Evolutionary conservation across 2,113 vertebrate species (phyloP).

Genomic region (Genyomyrus donnyi): DNA sequence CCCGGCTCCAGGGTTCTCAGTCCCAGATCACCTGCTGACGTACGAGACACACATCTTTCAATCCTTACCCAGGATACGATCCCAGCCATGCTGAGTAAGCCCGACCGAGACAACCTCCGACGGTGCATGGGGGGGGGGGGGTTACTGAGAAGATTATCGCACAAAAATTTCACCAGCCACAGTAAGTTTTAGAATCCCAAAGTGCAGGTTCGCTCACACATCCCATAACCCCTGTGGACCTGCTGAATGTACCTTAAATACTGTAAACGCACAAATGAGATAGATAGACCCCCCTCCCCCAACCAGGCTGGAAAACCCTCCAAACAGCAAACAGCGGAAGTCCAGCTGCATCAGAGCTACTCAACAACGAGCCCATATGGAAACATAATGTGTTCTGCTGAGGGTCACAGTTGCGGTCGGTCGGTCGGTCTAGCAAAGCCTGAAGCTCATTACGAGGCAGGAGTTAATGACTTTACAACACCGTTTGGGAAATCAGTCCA

Average conservation of each 20-base stretch:
- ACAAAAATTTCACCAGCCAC: neutral
- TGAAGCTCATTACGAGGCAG: neutral
- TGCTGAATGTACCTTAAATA: neutral
- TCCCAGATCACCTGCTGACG: neutral
- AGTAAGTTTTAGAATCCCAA: neutral
- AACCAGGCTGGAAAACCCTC: neutral
- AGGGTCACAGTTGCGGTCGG: neutral
- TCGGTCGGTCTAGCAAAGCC: neutral
- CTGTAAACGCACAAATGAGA: neutral
- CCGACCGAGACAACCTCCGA: neutral
- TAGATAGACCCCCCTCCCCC: neutral
- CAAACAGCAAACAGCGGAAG: neutral
- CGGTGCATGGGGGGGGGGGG: neutral
- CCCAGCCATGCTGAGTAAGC: neutral
- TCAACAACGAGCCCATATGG: neutral
- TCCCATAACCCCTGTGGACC: neutral
- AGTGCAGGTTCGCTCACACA: neutral
- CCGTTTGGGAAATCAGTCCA: slow-evolving; percentile 2
- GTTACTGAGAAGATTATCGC: neutral
- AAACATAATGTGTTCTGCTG: neutral
- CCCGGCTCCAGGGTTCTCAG: neutral
- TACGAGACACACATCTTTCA: neutral
- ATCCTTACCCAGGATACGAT: neutral
- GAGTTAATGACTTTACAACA: slow-evolving; percentile 9
- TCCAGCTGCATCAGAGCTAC: neutral